Evolutionary conservation across 2,113 vertebrate species (phyloP).

Genomic region (Gopherus flavomarginatus): DNA sequence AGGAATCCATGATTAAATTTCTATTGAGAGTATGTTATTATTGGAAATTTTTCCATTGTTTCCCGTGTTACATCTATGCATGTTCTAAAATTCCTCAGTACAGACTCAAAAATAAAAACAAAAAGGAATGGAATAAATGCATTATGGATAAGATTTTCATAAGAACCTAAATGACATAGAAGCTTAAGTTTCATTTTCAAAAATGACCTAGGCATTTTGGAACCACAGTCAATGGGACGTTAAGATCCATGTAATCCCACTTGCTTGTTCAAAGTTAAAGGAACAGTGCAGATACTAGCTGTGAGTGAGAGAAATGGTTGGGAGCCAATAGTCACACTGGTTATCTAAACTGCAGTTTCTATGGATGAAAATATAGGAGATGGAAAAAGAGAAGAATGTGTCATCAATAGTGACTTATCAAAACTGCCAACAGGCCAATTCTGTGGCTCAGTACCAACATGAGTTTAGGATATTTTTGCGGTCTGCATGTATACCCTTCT

Average conservation of each 20-base stretch:
- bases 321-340: not conserved
- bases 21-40: not conserved
- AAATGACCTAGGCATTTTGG: not conserved
- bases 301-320: constrained; percentile 2
- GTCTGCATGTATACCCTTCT: not conserved
- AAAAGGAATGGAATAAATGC: constrained; percentile 9
- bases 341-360: not conserved
- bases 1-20: not conserved
- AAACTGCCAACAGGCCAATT: not conserved
- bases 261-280: not conserved
- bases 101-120: not conserved
- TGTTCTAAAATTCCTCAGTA: not conserved
- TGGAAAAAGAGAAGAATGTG: not conserved
- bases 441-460: not conserved
- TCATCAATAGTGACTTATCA: not conserved
- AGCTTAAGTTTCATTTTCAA: not conserved
- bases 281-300: not conserved
- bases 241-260: not conserved
- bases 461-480: constrained; percentile 11
- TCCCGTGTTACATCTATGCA: not conserved
- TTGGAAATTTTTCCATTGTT: not conserved
- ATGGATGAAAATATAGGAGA: not conserved
- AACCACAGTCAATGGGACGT: not conserved
- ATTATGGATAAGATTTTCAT: not conserved
- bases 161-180: not conserved